A percentile compares a stretch with the other conserved stretches of the same genome.
These are phyloP conservation scores for Periparus ater DNA, from an alignment of 2,797 vertebrate genomes.

Conservation along the genomic window DNA sequence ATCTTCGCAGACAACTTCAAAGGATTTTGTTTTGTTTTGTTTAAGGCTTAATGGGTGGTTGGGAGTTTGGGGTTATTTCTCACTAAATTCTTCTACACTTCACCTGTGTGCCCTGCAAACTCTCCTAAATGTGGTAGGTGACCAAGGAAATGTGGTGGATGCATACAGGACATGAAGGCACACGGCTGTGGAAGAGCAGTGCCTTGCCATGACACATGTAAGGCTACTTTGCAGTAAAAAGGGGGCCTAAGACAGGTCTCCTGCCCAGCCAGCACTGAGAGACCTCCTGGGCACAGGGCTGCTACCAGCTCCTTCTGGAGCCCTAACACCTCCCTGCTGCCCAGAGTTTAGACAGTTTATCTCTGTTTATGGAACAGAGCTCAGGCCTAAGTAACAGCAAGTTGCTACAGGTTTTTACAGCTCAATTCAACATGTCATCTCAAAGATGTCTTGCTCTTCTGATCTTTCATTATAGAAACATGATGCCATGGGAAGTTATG, in stretches of 20 bases:
- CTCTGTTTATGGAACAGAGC: background rate
- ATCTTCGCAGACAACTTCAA: background rate
- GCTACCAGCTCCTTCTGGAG: background rate
- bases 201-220: accelerated
- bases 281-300: background rate
- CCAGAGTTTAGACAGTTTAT: background rate
- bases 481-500: background rate
- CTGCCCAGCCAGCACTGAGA: background rate
- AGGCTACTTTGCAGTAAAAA: background rate
- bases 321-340: background rate
- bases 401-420: background rate
- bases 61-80: background rate
- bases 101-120: background rate
- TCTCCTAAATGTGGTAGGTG: background rate
- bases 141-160: background rate
- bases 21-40: background rate
- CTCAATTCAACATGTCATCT: background rate
- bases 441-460: background rate
- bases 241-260: background rate
- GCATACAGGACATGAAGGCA: accelerated
- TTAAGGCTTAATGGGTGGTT: background rate
- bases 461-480: background rate
- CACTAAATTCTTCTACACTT: background rate
- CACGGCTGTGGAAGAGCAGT: background rate
- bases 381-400: background rate